A percentile compares a stretch with the other conserved stretches of the same genome.
Conservation (phyloP, 2,113 vertebrate species). For the Rhagologus leucostigma region DNA sequence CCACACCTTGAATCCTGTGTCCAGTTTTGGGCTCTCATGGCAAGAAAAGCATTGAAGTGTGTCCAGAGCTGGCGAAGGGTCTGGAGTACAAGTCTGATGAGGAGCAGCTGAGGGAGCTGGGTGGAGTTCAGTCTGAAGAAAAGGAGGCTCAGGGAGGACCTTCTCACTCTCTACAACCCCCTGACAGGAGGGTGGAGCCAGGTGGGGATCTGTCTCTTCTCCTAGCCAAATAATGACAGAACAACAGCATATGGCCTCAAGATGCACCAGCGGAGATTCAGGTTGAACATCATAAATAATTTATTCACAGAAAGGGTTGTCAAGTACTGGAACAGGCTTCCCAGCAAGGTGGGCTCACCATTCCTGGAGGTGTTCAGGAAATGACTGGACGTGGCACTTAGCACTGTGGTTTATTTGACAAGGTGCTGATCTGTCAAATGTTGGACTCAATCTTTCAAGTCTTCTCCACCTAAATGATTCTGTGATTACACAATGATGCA, state of each 20-base stretch:
- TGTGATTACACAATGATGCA: background rate
- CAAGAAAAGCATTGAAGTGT: background rate
- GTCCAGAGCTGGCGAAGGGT: background rate
- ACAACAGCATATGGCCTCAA: background rate
- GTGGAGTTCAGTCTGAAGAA: background rate
- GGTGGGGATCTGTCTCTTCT: background rate
- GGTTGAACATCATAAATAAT: background rate
- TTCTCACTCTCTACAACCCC: background rate
- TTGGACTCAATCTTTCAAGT: background rate
- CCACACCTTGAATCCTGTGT: background rate
- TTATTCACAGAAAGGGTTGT: background rate
- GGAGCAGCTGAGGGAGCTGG: background rate
- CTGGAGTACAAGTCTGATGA: background rate
- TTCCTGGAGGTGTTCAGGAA: background rate
- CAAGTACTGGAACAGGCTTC: background rate
- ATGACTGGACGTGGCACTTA: background rate
- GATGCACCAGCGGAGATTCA: background rate
- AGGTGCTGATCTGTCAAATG: background rate
- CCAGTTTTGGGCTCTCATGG: background rate
- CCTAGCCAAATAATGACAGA: background rate
- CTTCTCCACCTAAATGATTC: background rate
- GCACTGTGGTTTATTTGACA: fast-evolving
- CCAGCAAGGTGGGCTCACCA: background rate
- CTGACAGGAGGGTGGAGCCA: background rate
- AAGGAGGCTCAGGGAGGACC: background rate